Evolutionary conservation across 2,888 invertebrate genomes (phyloP), one percentile per base, ranked within the genome.

Genomic region (Euphydryas editha): DNA sequence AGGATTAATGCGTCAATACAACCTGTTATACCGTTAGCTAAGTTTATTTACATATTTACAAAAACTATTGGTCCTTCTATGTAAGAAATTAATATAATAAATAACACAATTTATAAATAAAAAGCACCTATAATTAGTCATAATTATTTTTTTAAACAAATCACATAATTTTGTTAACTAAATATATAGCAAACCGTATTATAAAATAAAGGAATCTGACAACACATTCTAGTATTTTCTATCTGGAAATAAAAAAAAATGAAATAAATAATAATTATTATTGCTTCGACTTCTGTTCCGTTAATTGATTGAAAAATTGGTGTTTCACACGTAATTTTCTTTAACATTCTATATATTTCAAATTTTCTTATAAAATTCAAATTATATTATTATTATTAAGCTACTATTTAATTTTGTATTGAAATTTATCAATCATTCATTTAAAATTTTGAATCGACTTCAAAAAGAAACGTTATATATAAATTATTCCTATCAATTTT

Each of bases 31-130:
- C 84, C 84, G 84, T 82, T 84, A 75, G 68, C 83, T 87, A 85
- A 81, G 37, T 71, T 71, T 90, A 90, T 92, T 80, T 90, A 92
- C 91, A 92, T 90, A 91, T 91, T 77, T 91, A 92, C 92, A 92
- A 63, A 83, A 81, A 80, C 90, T 88, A 86, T 92, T 92, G 92
- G 92, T 92, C 92, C 92, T 81, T 89, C 91, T 92, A 92, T 87
- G 77, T 81, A 79, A 78, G 36, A 84, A 88, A 85, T n/a, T 71
- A 67, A 68, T 67, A 24, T 47, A 54, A 61, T 39, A 66, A 62
- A 37, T 59, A 39, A 65, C 2, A 2, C 2, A 51, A 51, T 2
- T 8, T 51, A n/a, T 8, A 13, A 51, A 47, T 0, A 5, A 47
- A 46, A 47, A 13, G 39, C 39, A 39, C 15, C 20, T 47, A 13